phyloP scores from a whole-genome alignment of 1,140 invertebrate species.

The Solenopsis invicta region DNA sequence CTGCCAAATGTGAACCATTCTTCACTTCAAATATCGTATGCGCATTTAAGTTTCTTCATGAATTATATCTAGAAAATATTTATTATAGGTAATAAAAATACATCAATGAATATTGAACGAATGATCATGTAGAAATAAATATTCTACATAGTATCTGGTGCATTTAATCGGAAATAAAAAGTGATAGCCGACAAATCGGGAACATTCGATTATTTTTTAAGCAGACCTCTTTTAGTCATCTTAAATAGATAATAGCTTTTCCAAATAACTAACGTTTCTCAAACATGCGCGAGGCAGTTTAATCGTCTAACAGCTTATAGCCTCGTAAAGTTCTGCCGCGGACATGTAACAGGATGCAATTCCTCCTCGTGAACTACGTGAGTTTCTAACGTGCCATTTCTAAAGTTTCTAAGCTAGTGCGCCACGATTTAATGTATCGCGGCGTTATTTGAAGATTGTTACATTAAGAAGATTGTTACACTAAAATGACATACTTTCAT shows the following conservation, averaged over 20 bases:
- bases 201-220: neutral
- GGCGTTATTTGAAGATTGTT: conserved; percentile 56
- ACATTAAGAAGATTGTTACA: conserved; percentile 45
- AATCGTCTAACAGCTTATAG: conserved; percentile 57
- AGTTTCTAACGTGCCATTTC: conserved; percentile 61
- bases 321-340: conserved; percentile 39
- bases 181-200: neutral
- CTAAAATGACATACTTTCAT: conserved; percentile 4
- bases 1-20: neutral
- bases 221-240: conserved; percentile 13
- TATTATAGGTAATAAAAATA: neutral
- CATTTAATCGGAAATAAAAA: neutral
- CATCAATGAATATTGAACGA: neutral
- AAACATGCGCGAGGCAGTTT: conserved; percentile 27
- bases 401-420: conserved; percentile 47
- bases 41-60: neutral
- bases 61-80: neutral
- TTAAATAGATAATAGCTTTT: conserved; percentile 27
- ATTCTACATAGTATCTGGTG: neutral
- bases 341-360: conserved; percentile 55
- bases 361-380: conserved; percentile 28
- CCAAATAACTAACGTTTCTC: conserved; percentile 25
- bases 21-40: neutral
- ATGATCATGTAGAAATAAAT: no score
- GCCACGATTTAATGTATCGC: conserved; percentile 53